Evolutionary conservation across 1,140 invertebrate genomes (phyloP), one percentile per base, ranked within the genome.

Genomic region (Nasonia giraulti): DNA sequence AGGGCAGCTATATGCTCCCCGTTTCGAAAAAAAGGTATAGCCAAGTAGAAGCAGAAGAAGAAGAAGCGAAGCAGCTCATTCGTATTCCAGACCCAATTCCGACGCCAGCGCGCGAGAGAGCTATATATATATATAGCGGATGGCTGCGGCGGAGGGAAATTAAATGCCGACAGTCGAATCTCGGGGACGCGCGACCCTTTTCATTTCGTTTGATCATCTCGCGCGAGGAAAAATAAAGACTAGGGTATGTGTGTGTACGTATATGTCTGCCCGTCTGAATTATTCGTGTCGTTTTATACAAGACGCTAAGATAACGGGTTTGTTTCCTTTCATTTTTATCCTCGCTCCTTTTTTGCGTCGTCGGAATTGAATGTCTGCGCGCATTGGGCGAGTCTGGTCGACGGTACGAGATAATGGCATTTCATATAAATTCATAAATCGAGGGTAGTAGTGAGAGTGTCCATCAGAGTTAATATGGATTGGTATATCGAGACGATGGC

Each of bases 81-180:
- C 68, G 33, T 80, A 71, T 44, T 71, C 66, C 40, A 71, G n/a
- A 66, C 79, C 37, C 40, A 71, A 80, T 80, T 80, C 55, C 33
- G 20, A 62, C 20, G 17, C 17, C 0, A 20, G 20, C 2, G 12
- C 6, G 2, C 0, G 3, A 3, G 20, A 12, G 12, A 0, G 2
- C 6, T 31, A 31, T 79, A 66, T 79, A 79, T 14, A 79, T 14
- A 66, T 33, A 55, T 68, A 37, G 37, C 17, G 2, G 31, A 37
- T 17, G 17, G n/a, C 12, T 23, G 23, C 66, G 14, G 50, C 50
- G 47, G 8, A 62, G 14, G 7, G 55, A 66, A 79, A 79, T 37
- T 79, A 66, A 79, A 66, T 79, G 4, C 50, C 47, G 8, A 66
- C 27, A 37, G 55, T 31, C 50, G 31, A 33, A 37, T 66, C 68